Percentiles rank a stretch among this genome's conserved stretches.
These are phyloP conservation scores for Norana najaformis DNA, from an alignment of 2,888 invertebrate genomes.

Conservation along the genomic window DNA sequence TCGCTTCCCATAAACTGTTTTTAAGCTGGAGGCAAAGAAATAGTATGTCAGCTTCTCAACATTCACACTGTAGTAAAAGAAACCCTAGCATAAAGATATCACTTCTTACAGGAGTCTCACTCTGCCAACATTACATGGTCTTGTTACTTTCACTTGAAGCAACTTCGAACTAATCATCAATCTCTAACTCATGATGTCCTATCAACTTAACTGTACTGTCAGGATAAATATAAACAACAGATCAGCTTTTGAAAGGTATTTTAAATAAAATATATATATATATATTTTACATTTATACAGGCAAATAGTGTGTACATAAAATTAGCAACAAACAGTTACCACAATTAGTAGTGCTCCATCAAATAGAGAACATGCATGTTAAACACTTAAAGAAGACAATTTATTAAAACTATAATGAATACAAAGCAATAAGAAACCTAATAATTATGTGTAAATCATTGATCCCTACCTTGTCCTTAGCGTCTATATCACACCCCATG, in stretches of 20 bases:
- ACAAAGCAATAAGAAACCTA: background rate
- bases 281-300: too few relatives aligned
- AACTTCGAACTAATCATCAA: background rate
- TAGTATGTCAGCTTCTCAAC: background rate
- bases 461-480: conserved; percentile 65
- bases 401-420: background rate
- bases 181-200: too few relatives aligned
- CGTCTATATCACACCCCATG: conserved; percentile 65
- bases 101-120: background rate
- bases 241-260: too few relatives aligned
- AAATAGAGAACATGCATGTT: too few relatives aligned
- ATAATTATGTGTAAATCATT: background rate
- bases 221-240: background rate
- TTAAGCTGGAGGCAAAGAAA: background rate
- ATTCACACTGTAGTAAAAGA: background rate
- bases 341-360: background rate
- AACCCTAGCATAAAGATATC: background rate
- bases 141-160: background rate
- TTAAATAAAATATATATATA: too few relatives aligned
- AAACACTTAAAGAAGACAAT: background rate
- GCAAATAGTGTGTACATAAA: too few relatives aligned
- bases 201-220: background rate
- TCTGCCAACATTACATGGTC: background rate
- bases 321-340: background rate
- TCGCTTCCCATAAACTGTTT: background rate